Conservation (phyloP, 1,140 invertebrate species). For the Schmidtea mediterranea region DNA sequence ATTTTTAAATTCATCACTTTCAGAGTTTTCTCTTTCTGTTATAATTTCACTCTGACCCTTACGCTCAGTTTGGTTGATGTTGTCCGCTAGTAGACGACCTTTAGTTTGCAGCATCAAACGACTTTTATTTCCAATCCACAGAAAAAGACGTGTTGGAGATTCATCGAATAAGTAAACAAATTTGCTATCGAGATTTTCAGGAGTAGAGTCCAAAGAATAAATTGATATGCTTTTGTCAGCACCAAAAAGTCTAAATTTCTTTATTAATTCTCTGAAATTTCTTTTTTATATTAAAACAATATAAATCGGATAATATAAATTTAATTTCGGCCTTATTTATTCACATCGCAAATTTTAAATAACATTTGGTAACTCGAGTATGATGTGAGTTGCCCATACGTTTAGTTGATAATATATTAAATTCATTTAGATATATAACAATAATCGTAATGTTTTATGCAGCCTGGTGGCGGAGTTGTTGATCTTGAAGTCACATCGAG, state of each 20-base stretch:
- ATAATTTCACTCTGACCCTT: slow-evolving; percentile 75
- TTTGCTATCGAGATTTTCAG: slow-evolving; percentile 50
- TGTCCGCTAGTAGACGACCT: slow-evolving; percentile 64
- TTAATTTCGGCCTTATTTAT: too few relatives aligned
- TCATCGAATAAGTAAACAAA: slow-evolving; percentile 73
- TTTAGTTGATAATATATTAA: too few relatives aligned
- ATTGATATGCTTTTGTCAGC: neutral
- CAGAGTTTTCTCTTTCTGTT: slow-evolving; percentile 49
- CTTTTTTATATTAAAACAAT: too few relatives aligned
- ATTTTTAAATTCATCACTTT: slow-evolving; percentile 55
- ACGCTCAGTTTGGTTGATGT: slow-evolving; percentile 91
- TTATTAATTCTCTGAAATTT: neutral
- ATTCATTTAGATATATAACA: too few relatives aligned
- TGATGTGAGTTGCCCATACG: too few relatives aligned
- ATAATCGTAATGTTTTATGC: too few relatives aligned
- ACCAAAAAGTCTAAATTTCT: neutral
- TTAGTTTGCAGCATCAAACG: slow-evolving; percentile 84
- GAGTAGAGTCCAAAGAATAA: neutral
- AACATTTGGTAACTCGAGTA: too few relatives aligned
- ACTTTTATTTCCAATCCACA: slow-evolving; percentile 60
- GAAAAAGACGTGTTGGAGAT: slow-evolving; percentile 47
- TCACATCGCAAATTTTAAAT: too few relatives aligned
- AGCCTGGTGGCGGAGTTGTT: too few relatives aligned
- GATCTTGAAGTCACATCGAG: too few relatives aligned
- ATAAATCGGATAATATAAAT: too few relatives aligned